These are phyloP conservation scores for Grapholita molesta DNA, from an alignment of 1,140 invertebrate genomes.

Conservation along the genomic window DNA sequence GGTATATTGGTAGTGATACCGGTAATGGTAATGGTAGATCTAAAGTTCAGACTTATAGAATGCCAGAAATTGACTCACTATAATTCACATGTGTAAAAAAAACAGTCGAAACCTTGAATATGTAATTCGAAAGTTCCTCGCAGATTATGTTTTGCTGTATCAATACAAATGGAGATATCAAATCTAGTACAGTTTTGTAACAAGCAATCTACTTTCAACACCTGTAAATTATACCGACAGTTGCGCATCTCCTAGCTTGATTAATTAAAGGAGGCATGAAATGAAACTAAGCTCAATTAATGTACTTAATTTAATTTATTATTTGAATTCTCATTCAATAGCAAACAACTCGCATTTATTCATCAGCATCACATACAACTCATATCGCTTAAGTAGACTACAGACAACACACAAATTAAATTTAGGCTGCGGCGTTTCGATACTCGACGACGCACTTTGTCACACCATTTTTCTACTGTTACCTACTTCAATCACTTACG, in stretches of 20 bases:
- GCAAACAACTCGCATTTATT: constrained; percentile 28
- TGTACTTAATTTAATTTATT: constrained; percentile 62
- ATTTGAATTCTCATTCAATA: constrained; percentile 38
- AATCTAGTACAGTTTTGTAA: constrained; percentile 11
- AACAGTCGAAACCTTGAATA: constrained; percentile 1
- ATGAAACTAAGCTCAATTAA: constrained; percentile 15
- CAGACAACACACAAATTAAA: constrained; percentile 48
- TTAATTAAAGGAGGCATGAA: not conserved
- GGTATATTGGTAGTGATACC: too few relatives aligned
- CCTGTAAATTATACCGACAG: not conserved
- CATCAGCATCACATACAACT: constrained; percentile 31
- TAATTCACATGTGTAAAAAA: not conserved
- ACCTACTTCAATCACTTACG: constrained; percentile 54
- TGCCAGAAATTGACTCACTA: not conserved
- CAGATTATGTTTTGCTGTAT: constrained; percentile 2
- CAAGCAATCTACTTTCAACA: constrained; percentile 3
- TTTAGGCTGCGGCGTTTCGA: constrained; percentile 60
- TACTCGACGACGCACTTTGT: constrained; percentile 40
- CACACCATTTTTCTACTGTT: constrained; percentile 46
- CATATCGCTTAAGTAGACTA: constrained; percentile 36
- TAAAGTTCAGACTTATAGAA: not conserved
- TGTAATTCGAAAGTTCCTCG: not conserved
- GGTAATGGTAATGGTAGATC: too few relatives aligned
- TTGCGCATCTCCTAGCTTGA: not conserved
- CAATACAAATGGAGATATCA: not conserved